Conservation (phyloP, 2,888 invertebrate species). For the Cylindroiulus punctatus region DNA sequence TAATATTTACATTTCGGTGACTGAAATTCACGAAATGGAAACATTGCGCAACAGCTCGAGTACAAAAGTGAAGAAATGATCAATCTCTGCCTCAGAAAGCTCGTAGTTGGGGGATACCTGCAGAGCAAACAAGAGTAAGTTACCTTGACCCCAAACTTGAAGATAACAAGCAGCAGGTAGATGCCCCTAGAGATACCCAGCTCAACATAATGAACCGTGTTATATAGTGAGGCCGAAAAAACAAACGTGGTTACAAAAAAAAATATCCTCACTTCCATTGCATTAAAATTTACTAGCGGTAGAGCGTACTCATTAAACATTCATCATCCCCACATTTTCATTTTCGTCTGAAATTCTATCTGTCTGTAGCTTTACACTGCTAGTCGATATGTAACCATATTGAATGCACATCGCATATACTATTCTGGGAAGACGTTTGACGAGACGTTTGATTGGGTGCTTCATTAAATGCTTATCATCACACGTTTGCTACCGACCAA, state of each 20-base stretch:
- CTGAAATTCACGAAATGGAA: not conserved
- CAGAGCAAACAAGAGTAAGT: not conserved
- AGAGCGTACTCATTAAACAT: not conserved
- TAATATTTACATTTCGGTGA: not conserved
- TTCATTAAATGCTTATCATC: not conserved
- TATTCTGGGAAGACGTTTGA: not conserved
- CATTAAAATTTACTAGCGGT: not conserved
- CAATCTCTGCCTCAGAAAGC: constrained; percentile 8
- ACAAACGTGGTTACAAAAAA: not conserved
- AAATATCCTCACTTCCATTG: not conserved
- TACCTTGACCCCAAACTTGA: constrained; percentile 24
- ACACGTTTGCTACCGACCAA: not conserved
- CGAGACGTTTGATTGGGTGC: not conserved
- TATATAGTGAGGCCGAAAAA: not conserved
- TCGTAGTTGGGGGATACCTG: constrained; percentile 7
- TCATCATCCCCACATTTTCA: too few relatives aligned
- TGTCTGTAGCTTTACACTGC: not conserved
- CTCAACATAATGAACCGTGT: not conserved
- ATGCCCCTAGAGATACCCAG: not conserved
- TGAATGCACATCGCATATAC: not conserved
- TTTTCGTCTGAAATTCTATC: too few relatives aligned
- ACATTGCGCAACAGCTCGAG: not conserved
- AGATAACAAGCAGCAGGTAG: constrained; percentile 43
- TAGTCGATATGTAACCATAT: not conserved
- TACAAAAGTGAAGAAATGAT: not conserved